phyloP scores from a whole-genome alignment of 2,113 vertebrate genomes.

The Morone chrysops region DNA sequence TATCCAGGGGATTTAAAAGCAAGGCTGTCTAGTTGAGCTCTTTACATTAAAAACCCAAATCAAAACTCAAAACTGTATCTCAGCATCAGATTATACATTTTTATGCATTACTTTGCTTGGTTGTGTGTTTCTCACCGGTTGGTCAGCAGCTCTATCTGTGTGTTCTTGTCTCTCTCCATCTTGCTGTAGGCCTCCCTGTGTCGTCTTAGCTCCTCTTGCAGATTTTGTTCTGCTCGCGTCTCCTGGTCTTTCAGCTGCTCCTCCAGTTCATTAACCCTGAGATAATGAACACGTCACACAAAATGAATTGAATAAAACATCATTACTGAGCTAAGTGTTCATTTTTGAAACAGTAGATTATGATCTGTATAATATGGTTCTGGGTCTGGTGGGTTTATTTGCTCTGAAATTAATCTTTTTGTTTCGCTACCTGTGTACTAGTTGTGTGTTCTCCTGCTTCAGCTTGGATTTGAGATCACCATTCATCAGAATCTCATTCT shows the following conservation, averaged over 20 bases:
- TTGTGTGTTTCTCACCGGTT: conserved; percentile 84
- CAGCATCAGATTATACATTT: not conserved
- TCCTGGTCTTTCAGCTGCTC: conserved; percentile 98
- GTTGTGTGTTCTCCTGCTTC: conserved; percentile 94
- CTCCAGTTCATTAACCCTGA: conserved; percentile 95
- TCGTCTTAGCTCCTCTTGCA: conserved; percentile 88
- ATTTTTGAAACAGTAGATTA: not conserved
- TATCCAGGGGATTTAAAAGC: not conserved
- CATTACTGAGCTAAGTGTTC: not conserved
- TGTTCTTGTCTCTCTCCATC: conserved; percentile 92
- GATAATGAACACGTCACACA: not conserved
- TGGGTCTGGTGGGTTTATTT: not conserved
- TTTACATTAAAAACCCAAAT: not conserved
- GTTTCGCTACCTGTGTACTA: conserved; percentile 96
- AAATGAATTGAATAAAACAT: not conserved
- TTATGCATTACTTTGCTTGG: too few species aligned
- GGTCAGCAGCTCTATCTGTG: conserved; percentile 91
- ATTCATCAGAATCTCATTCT: conserved; percentile 91
- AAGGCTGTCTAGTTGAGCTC: accelerated
- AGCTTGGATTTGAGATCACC: conserved; percentile 94
- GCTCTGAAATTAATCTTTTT: not conserved
- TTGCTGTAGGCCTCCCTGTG: conserved; percentile 91
- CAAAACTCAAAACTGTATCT: not conserved
- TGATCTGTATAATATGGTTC: not conserved
- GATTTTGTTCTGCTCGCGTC: conserved; percentile 87